Percentiles rank a stretch among this genome's conserved stretches.
Conservation (phyloP, 2,797 vertebrate genomes). For the Pseudochirops cupreus region DNA sequence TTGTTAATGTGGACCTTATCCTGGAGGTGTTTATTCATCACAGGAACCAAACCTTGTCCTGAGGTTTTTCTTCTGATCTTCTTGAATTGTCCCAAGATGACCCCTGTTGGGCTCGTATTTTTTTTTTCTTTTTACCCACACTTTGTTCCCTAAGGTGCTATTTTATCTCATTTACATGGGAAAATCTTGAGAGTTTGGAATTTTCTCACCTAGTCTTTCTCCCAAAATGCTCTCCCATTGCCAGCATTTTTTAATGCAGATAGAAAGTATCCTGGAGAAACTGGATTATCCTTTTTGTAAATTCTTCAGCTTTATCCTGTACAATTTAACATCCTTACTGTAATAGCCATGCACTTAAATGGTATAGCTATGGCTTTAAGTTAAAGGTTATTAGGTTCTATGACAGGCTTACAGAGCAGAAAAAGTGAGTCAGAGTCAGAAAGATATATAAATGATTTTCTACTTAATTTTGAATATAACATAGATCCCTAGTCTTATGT, state of each 20-base stretch:
- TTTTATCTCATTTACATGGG: too few relatives aligned
- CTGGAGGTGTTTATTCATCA: too few relatives aligned
- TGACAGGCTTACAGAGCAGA: conserved; percentile 1
- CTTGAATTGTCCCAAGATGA: too few relatives aligned
- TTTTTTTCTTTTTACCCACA: too few relatives aligned
- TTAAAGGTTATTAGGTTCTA: conserved; percentile 10
- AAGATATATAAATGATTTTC: background rate
- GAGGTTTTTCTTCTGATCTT: too few relatives aligned
- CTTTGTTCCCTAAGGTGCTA: too few relatives aligned
- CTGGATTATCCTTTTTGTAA: background rate
- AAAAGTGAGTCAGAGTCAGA: background rate
- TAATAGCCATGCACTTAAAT: background rate
- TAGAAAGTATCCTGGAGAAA: background rate
- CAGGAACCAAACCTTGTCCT: too few relatives aligned
- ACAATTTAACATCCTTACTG: conserved; percentile 17
- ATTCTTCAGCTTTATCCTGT: background rate
- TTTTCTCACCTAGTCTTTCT: too few relatives aligned
- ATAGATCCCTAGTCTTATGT: background rate
- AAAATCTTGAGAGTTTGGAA: too few relatives aligned
- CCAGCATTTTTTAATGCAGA: background rate
- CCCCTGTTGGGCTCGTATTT: too few relatives aligned
- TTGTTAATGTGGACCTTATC: too few relatives aligned
- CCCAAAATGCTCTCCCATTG: too few relatives aligned
- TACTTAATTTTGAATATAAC: background rate
- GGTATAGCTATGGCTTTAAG: background rate